These are phyloP conservation scores for Leucozona laternaria DNA, from an alignment of 2,888 invertebrate species.

Conservation along the genomic window DNA sequence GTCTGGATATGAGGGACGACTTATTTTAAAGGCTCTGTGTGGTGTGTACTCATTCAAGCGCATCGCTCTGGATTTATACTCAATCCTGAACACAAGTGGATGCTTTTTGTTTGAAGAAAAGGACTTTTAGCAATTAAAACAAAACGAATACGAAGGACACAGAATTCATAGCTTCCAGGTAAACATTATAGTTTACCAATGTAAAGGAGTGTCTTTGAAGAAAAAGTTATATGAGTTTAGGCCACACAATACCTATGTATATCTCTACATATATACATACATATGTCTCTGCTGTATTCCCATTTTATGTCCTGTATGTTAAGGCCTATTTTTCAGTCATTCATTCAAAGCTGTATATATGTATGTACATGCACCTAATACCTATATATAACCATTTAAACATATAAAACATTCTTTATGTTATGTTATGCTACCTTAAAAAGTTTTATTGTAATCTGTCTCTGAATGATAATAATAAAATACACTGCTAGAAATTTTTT, in stretches of 20 bases:
- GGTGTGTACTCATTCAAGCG: slow-evolving; percentile 30
- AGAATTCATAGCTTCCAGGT: slow-evolving; percentile 36
- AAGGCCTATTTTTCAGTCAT: slow-evolving; percentile 25
- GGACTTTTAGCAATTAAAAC: slow-evolving; percentile 62
- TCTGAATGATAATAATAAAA: slow-evolving; percentile 29
- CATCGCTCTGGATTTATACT: slow-evolving; percentile 10
- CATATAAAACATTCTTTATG: slow-evolving; percentile 25
- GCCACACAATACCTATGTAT: slow-evolving; percentile 41
- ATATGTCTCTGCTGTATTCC: not conserved
- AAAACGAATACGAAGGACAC: slow-evolving; percentile 46
- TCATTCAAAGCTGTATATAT: not conserved
- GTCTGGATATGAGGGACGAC: slow-evolving; percentile 7
- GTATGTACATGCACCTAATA: not conserved
- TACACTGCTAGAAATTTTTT: not conserved
- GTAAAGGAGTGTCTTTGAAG: slow-evolving; percentile 47
- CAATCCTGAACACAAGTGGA: slow-evolving; percentile 20
- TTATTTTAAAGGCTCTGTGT: slow-evolving; percentile 15
- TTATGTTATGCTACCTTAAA: not conserved
- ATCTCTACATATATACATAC: slow-evolving; percentile 10
- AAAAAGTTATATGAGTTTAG: slow-evolving; percentile 24
- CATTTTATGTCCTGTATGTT: not conserved
- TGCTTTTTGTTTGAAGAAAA: slow-evolving; percentile 8
- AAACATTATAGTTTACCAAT: slow-evolving; percentile 29
- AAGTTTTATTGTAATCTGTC: slow-evolving; percentile 22
- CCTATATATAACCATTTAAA: slow-evolving; percentile 47